These are phyloP conservation scores for Condylura cristata DNA, from an alignment of 2,113 vertebrate species.

Conservation along the genomic window DNA sequence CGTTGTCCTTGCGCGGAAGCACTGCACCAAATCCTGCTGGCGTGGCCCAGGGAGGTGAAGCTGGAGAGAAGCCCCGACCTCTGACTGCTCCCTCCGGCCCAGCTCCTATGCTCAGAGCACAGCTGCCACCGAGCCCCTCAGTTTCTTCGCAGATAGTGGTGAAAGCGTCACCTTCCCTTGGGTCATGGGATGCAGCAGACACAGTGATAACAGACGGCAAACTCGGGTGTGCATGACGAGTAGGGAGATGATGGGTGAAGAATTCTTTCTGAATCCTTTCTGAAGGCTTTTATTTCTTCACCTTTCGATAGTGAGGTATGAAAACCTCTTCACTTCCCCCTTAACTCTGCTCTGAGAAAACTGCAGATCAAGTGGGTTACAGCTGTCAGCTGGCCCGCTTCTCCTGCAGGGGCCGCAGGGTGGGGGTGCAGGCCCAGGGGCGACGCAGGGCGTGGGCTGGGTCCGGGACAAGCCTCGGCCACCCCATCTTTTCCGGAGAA, in stretches of 20 bases:
- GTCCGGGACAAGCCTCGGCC: neutral
- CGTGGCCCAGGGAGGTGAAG: neutral
- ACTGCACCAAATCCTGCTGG: neutral
- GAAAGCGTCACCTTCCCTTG: neutral
- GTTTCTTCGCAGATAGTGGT: neutral
- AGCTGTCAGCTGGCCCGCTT: neutral
- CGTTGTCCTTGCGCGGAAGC: neutral
- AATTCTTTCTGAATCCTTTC: neutral
- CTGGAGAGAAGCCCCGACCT: neutral
- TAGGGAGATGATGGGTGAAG: no score
- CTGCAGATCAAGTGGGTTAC: fast-evolving
- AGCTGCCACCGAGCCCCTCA: neutral
- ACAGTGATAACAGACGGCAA: neutral
- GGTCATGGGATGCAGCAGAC: neutral
- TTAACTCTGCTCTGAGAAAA: neutral
- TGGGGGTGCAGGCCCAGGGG: fast-evolving
- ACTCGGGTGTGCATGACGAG: neutral
- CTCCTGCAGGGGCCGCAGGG: fast-evolving
- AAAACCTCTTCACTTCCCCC: neutral
- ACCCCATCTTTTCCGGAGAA: neutral
- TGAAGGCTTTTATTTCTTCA: neutral
- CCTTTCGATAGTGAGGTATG: neutral
- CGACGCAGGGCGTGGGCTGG: no score
- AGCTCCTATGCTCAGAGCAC: neutral
- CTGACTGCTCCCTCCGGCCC: neutral